These are phyloP conservation scores for Lepilemur ruficaudatus DNA, from an alignment of 2,797 vertebrate species.

Conservation along the genomic window DNA sequence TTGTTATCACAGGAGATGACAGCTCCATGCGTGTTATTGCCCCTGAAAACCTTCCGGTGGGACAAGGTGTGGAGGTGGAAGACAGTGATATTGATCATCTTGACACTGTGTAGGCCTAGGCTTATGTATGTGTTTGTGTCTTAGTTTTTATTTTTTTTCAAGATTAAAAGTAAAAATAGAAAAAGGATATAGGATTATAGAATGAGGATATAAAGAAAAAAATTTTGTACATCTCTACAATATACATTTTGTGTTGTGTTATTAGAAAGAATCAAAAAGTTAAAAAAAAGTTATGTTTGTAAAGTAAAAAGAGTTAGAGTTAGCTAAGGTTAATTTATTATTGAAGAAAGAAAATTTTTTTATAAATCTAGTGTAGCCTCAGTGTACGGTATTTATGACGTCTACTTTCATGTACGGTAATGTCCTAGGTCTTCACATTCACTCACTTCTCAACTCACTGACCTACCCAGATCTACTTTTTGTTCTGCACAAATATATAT, in stretches of 20 bases:
- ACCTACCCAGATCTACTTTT: background rate
- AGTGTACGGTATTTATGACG: background rate
- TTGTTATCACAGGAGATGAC: background rate
- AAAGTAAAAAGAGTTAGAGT: background rate
- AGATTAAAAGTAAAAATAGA: background rate
- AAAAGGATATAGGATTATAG: background rate
- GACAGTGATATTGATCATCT: background rate
- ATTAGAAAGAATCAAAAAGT: background rate
- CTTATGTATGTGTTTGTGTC: background rate
- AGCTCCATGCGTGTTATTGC: background rate
- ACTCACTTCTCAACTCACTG: background rate
- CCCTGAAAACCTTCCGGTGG: background rate
- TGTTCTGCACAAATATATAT: background rate
- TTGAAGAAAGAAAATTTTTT: background rate
- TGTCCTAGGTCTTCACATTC: background rate
- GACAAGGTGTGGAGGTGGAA: background rate
- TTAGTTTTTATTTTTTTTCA: background rate
- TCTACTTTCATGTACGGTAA: background rate
- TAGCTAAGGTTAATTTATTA: background rate
- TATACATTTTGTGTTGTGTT: background rate
- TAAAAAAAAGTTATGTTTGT: background rate
- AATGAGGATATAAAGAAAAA: background rate
- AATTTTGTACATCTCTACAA: background rate
- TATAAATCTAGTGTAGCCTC: background rate
- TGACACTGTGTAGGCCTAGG: background rate